Evolutionary conservation across 2,113 vertebrate species (phyloP).

Genomic region (Ictalurus punctatus): DNA sequence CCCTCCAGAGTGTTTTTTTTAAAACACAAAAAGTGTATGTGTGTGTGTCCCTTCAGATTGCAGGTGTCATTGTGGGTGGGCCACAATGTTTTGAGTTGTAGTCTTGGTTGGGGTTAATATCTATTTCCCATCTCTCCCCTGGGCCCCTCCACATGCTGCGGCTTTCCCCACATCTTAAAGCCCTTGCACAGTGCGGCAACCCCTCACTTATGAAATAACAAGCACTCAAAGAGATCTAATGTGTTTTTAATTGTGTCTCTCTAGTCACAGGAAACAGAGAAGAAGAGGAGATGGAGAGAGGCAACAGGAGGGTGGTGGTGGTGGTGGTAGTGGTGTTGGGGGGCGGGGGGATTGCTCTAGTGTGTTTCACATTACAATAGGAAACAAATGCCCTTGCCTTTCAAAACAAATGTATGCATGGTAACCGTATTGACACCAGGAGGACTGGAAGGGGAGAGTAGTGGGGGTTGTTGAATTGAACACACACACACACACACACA

Average conservation of each 20-base stretch:
- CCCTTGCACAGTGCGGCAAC: conserved; percentile 45
- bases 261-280: conserved; percentile 63
- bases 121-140: conserved; percentile 78
- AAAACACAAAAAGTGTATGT: not conserved
- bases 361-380: conserved; percentile 76
- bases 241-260: conserved; percentile 77
- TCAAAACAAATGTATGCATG: conserved; percentile 63
- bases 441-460: conserved; percentile 54
- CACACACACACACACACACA: conserved; percentile 45
- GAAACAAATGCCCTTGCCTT: conserved; percentile 58
- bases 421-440: conserved; percentile 68
- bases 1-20: conserved; percentile 45
- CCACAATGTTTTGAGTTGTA: conserved; percentile 65
- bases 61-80: conserved; percentile 73
- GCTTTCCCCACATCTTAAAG: conserved; percentile 63
- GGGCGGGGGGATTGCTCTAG: conserved; percentile 52
- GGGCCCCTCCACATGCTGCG: conserved; percentile 71
- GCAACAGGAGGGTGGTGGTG: conserved; percentile 21
- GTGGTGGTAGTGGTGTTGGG: no score
- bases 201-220: conserved; percentile 78
- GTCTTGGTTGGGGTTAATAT: conserved; percentile 73
- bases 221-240: conserved; percentile 82
- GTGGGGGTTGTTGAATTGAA: conserved; percentile 53
- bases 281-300: conserved; percentile 29
- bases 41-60: conserved; percentile 52